Base-by-base conservation (phyloP, 2,113 vertebrate species). In the Circaetus gallicus region DNA sequence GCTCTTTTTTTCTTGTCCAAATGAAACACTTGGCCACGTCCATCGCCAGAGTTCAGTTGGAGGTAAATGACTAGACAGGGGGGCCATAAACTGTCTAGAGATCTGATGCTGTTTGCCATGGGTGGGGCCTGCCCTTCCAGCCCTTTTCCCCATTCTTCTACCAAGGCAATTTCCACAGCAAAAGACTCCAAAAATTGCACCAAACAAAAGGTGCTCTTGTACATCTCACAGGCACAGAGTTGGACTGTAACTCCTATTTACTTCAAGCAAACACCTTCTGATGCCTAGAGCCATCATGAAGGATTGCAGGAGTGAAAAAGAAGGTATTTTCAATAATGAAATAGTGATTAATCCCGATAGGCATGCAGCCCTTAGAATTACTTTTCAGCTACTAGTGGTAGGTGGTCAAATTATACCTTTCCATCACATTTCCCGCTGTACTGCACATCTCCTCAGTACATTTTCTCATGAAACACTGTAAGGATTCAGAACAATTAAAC, bases 71-170 rank as follows among this genome's bases (percentile, higher is more conserved):
- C 97, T 91, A 98, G 98, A 98, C 98, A 96, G 87, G 93, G 92
- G 97, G 91, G 97, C 97, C 97, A 97, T 98, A 98, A 98, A 98
- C 93, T 95, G 98, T 98, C 98, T 98, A 42, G 97, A 97, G 98
- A 97, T 97, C 97, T 52, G 59, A 2, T 28, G 90, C 47, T 38
- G 80, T 0, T 7, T 16, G 80, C 42, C 11, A 19, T 6, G 36
- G 70, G 25, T 9, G 58, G 25, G 49, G 34, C 12, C 73, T 63
- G 76, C 50, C 82, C 83, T 65, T 2, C 87, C 88, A 43, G 45
- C 20, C 80, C 80, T 40, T 5, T 6, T 16, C 43, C 18, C 17
- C 9, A 5, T 11, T 28, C 45, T 73, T 49, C 74, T 31, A 32
- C 22, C 79, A 0, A 7, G n/a, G 88, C 67, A 13, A 21, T 34